These are phyloP conservation scores for Anabacerthia variegaticeps DNA, from an alignment of 2,797 vertebrate species.

Conservation along the genomic window DNA sequence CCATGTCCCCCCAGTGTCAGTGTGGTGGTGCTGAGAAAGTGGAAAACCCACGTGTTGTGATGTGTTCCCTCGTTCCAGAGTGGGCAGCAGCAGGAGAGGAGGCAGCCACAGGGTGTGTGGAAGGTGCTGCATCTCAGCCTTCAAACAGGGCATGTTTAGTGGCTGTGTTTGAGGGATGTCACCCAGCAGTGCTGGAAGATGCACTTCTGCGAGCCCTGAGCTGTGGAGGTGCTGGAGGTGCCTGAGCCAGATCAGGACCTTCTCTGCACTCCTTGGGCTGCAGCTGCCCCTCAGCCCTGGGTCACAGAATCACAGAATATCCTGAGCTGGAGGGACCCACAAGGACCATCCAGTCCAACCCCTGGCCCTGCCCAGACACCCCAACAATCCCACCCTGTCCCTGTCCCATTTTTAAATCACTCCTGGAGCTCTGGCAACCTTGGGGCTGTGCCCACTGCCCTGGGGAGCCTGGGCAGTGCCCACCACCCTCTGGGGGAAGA, in stretches of 20 bases:
- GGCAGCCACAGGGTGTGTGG: accelerated
- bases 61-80: not conserved
- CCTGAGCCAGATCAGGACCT: not conserved
- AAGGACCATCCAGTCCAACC: not conserved
- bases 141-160: not conserved
- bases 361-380: not conserved
- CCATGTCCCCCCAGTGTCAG: not conserved
- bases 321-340: not conserved
- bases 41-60: accelerated
- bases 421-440: not conserved
- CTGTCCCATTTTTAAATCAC: accelerated
- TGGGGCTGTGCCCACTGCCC: no score
- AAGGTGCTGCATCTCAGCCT: not conserved
- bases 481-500: not conserved
- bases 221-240: not conserved
- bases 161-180: not conserved
- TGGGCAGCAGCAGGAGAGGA: not conserved
- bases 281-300: not conserved
- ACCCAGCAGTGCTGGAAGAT: not conserved
- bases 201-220: not conserved
- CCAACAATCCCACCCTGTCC: not conserved
- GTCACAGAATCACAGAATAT: not conserved
- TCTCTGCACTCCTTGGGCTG: accelerated
- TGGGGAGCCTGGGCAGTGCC: not conserved
- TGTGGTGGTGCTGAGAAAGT: not conserved